Conservation (phyloP, 2,113 vertebrate genomes). For the Corythoichthys haematopterus region DNA sequence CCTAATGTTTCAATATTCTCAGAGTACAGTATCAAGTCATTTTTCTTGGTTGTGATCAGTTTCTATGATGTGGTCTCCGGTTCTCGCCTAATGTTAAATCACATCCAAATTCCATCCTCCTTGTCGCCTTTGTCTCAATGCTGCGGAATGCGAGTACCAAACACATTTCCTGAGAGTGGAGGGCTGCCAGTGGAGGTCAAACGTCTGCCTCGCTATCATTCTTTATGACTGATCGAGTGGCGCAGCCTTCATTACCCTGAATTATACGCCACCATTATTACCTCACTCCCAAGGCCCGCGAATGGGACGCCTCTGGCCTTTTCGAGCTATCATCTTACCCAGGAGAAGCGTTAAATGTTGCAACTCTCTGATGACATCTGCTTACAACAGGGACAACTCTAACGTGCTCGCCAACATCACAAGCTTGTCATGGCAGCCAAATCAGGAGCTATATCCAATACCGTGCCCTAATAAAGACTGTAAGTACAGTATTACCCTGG, state of each 20-base stretch:
- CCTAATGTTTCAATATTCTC: background rate
- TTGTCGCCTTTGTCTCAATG: constrained; percentile 26
- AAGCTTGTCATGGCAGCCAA: constrained; percentile 11
- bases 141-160: constrained; percentile 39
- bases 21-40: constrained; percentile 4
- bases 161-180: constrained; percentile 64
- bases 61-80: constrained; percentile 35
- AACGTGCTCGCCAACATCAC: constrained; percentile 41
- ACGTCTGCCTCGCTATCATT: constrained; percentile 61
- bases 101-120: constrained; percentile 3
- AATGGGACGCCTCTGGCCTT: constrained; percentile 51
- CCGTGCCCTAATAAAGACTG: background rate
- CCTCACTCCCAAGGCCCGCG: constrained; percentile 49
- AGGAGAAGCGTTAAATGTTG: constrained; percentile 44
- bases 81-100: constrained; percentile 38
- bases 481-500: background rate
- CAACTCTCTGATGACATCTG: constrained; percentile 58
- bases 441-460: background rate
- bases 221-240: constrained; percentile 68
- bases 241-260: constrained; percentile 69
- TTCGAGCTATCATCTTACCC: constrained; percentile 64
- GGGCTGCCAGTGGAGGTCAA: constrained; percentile 65
- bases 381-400: constrained; percentile 64
- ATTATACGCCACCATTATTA: constrained; percentile 66
- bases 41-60: constrained; percentile 39